These are phyloP conservation scores for Gila orcuttii DNA, from an alignment of 2,113 vertebrate genomes.

Conservation along the genomic window DNA sequence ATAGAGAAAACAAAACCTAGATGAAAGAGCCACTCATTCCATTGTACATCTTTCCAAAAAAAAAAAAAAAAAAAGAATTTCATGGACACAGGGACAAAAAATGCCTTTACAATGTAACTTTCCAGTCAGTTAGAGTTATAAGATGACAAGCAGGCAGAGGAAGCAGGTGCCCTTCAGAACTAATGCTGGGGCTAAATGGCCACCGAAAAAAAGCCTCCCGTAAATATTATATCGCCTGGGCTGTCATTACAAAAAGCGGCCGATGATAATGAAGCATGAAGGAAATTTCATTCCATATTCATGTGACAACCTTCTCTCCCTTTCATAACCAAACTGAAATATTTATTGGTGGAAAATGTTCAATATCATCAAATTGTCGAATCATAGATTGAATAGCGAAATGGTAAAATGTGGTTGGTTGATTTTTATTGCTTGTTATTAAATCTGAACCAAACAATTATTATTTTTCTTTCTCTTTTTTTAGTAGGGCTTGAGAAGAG, in stretches of 20 bases:
- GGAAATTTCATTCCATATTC: conserved; percentile 92
- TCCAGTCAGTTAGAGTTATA: conserved; percentile 35
- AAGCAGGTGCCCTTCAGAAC: conserved; percentile 88
- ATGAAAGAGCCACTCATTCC: conserved; percentile 18
- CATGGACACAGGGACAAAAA: conserved; percentile 21
- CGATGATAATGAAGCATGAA: conserved; percentile 93
- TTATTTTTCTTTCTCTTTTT: conserved; percentile 86
- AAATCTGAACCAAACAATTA: conserved; percentile 97
- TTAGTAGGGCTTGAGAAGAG: conserved; percentile 84
- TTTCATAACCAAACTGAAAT: conserved; percentile 93
- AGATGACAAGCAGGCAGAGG: conserved; percentile 75
- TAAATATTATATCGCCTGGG: conserved; percentile 89
- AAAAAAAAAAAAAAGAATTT: conserved; percentile 32
- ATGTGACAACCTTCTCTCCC: conserved; percentile 88
- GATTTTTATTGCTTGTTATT: conserved; percentile 99
- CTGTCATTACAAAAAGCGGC: conserved; percentile 87
- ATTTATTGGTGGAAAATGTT: conserved; percentile 90
- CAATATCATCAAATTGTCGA: conserved; percentile 82
- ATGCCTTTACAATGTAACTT: conserved; percentile 54
- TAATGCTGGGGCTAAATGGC: conserved; percentile 89
- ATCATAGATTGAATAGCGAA: conserved; percentile 84
- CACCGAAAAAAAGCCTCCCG: conserved; percentile 83
- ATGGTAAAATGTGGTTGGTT: conserved; percentile 92
- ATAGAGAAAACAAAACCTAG: conserved; percentile 10
- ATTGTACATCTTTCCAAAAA: conserved; percentile 35